These are phyloP conservation scores for Thamnaconus septentrionalis DNA, from an alignment of 2,113 vertebrate species.

Conservation along the genomic window DNA sequence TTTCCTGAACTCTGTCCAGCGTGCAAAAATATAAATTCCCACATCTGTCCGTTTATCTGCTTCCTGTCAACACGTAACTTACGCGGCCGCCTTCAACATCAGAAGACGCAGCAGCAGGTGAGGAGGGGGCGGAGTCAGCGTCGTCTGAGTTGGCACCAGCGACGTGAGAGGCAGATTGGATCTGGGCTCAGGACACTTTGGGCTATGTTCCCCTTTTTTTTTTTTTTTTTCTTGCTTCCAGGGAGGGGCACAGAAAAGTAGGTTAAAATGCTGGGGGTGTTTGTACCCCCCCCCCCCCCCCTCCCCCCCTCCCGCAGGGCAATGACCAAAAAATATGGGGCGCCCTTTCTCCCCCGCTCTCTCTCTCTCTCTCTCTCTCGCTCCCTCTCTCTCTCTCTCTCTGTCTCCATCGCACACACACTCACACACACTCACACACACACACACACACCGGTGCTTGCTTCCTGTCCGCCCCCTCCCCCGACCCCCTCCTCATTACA, in stretches of 20 bases:
- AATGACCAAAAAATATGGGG: slow-evolving; percentile 67
- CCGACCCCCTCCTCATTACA: slow-evolving; percentile 53
- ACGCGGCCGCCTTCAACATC: slow-evolving; percentile 58
- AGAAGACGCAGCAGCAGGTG: slow-evolving; percentile 40
- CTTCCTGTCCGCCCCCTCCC: slow-evolving; percentile 24
- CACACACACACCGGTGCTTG: slow-evolving; percentile 6
- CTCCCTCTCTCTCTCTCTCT: slow-evolving; percentile 24
- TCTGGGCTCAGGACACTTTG: slow-evolving; percentile 56
- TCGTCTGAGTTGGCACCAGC: slow-evolving; percentile 46
- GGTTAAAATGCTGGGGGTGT: slow-evolving; percentile 71
- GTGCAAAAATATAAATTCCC: not conserved
- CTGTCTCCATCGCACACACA: not conserved
- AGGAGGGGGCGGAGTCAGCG: slow-evolving; percentile 22
- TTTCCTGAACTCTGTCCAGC: too few relatives aligned
- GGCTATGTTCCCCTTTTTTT: slow-evolving; percentile 8
- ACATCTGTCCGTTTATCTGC: not conserved
- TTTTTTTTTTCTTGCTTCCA: slow-evolving; percentile 8
- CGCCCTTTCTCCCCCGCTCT: slow-evolving; percentile 28
- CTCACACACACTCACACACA: slow-evolving; percentile 5
- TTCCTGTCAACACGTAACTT: slow-evolving; percentile 65
- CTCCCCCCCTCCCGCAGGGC: slow-evolving; percentile 58
- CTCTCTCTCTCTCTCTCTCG: slow-evolving; percentile 2
- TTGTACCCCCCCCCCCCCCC: slow-evolving; percentile 47
- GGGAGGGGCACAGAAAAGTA: slow-evolving; percentile 63
- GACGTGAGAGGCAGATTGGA: slow-evolving; percentile 70